Percentiles rank a stretch among this genome's conserved stretches.
Evolutionary conservation across 2,113 vertebrate species (phyloP).

Genomic region (Carollia perspicillata): DNA sequence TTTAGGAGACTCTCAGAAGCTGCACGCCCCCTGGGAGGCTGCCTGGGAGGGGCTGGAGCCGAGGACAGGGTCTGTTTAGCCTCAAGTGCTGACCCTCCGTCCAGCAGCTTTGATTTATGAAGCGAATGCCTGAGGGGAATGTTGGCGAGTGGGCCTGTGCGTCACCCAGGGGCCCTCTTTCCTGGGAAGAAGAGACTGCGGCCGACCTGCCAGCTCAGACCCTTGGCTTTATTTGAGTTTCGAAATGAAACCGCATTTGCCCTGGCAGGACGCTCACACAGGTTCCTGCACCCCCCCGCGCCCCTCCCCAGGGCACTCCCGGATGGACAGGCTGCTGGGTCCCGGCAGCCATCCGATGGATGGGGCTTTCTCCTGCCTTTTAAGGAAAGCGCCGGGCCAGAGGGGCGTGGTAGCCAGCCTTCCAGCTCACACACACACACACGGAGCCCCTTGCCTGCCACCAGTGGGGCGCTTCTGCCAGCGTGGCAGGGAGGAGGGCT

Average conservation of each 20-base stretch:
- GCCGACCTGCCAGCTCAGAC: rapidly evolving
- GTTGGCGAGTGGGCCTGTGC: not conserved
- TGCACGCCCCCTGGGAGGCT: rapidly evolving
- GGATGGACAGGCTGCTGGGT: not conserved
- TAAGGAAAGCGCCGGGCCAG: constrained; percentile 55
- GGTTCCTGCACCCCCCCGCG: not conserved
- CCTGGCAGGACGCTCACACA: rapidly evolving
- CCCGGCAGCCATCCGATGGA: rapidly evolving
- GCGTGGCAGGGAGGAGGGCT: constrained; percentile 66
- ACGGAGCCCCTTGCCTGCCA: constrained; percentile 59
- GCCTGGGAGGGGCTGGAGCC: not conserved
- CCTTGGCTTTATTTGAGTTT: not conserved
- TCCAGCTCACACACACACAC: constrained; percentile 18
- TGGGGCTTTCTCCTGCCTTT: constrained; percentile 68
- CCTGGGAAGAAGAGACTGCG: not conserved
- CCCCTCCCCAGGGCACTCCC: not conserved
- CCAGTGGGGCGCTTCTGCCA: constrained; percentile 65
- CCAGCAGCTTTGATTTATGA: not conserved
- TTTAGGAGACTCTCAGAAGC: not conserved
- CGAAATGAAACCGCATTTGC: not conserved
- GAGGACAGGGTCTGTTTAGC: not conserved
- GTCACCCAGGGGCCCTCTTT: not conserved
- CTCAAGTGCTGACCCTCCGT: not conserved
- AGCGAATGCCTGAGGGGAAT: not conserved
- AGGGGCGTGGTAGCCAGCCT: constrained; percentile 37